These are phyloP conservation scores for Galeopsomyia nigrocyanea DNA, from an alignment of 2,888 invertebrate species.

Conservation along the genomic window DNA sequence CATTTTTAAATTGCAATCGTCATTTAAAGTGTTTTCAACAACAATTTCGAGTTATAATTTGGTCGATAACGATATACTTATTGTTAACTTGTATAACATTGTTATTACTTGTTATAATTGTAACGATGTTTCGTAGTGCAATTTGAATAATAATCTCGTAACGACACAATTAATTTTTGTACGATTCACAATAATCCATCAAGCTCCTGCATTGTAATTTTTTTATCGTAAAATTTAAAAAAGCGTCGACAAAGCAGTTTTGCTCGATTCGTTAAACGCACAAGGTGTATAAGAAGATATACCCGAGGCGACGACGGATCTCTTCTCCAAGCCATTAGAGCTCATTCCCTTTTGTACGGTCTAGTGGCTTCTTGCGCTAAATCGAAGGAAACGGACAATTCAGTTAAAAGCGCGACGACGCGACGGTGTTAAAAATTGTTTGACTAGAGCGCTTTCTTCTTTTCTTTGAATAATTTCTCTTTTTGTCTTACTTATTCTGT, in stretches of 20 bases:
- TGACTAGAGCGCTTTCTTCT: slow-evolving; percentile 28
- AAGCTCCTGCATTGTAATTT: too few species aligned
- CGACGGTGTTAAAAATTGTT: slow-evolving; percentile 37
- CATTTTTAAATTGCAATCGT: too few species aligned
- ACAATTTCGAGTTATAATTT: too few species aligned
- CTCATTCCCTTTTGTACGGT: slow-evolving; percentile 39
- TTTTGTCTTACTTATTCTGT: not conserved
- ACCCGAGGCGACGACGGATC: not conserved
- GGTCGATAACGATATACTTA: too few species aligned
- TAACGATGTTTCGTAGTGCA: too few species aligned
- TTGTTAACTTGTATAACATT: too few species aligned
- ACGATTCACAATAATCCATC: too few species aligned
- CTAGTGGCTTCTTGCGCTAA: slow-evolving; percentile 35
- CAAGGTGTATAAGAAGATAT: slow-evolving; percentile 16
- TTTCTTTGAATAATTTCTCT: slow-evolving; percentile 28
- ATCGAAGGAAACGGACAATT: slow-evolving; percentile 46
- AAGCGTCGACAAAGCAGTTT: slow-evolving; percentile 22
- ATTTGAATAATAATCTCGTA: too few species aligned
- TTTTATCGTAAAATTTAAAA: slow-evolving; percentile 3
- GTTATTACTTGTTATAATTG: too few species aligned
- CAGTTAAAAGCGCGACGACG: slow-evolving; percentile 45
- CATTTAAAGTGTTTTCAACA: too few species aligned
- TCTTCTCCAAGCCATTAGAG: slow-evolving; percentile 40
- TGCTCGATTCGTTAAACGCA: slow-evolving; percentile 32
- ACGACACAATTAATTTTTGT: too few species aligned